Evolutionary conservation across 2,113 vertebrate species (phyloP).

Genomic region (Microcebus lehilahytsara): DNA sequence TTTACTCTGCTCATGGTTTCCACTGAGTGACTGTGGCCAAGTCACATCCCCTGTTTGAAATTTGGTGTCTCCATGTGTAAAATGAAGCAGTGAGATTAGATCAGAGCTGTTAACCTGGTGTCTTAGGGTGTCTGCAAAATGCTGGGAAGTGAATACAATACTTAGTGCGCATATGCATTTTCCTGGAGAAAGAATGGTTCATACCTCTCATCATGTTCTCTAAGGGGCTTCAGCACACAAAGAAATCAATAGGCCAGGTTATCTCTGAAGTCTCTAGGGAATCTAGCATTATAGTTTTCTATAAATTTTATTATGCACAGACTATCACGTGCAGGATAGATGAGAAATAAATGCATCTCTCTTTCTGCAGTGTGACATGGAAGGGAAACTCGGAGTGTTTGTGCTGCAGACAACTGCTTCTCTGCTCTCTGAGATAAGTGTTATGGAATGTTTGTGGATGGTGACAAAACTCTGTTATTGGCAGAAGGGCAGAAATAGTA

Average conservation of each 20-base stretch:
- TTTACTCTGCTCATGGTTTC: not conserved
- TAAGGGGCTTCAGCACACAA: not conserved
- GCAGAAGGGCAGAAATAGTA: slow-evolving; percentile 2
- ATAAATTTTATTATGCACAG: not conserved
- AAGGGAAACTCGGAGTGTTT: slow-evolving; percentile 18
- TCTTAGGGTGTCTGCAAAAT: not conserved
- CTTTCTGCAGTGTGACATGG: not conserved
- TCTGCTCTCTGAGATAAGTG: not conserved
- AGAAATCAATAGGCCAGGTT: not conserved
- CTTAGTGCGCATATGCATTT: not conserved
- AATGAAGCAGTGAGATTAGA: not conserved
- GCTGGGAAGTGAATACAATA: not conserved
- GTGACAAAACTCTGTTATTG: slow-evolving; percentile 31
- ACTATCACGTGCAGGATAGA: not conserved
- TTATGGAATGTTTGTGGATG: slow-evolving; percentile 9
- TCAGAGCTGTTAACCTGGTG: not conserved
- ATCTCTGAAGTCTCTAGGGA: not conserved
- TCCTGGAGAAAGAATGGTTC: not conserved
- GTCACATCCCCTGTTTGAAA: slow-evolving; percentile 27
- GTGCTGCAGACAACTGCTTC: not conserved
- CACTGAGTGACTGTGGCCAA: slow-evolving; percentile 17
- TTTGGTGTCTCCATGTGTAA: not conserved
- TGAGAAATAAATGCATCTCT: not conserved
- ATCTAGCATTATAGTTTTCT: not conserved
- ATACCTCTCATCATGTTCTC: not conserved